These are phyloP conservation scores for Galendromus occidentalis DNA, from an alignment of 1,140 invertebrate species.

Conservation along the genomic window DNA sequence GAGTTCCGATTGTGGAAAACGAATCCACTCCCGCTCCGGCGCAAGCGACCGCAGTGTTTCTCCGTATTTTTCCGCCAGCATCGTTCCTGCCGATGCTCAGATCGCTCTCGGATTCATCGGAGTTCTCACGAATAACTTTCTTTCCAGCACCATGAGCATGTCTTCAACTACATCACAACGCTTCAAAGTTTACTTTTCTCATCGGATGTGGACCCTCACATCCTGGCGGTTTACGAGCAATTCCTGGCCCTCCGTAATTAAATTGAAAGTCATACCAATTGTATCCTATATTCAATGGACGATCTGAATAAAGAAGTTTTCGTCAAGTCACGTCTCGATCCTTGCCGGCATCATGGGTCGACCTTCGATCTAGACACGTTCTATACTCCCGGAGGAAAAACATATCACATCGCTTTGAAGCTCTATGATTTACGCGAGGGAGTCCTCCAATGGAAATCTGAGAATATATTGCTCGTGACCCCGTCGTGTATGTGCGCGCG, in stretches of 20 bases:
- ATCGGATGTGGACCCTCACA: slow-evolving; percentile 82
- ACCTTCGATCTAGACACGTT: too few relatives aligned
- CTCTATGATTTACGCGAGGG: too few relatives aligned
- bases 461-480: too few relatives aligned
- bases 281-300: too few relatives aligned
- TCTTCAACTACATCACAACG: slow-evolving; percentile 87
- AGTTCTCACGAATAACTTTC: slow-evolving; percentile 15
- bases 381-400: too few relatives aligned
- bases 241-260: slow-evolving; percentile 57
- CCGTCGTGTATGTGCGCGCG: too few relatives aligned
- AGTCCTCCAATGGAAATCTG: too few relatives aligned
- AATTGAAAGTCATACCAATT: slow-evolving; percentile 17
- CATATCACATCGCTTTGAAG: too few relatives aligned
- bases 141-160: slow-evolving; percentile 77
- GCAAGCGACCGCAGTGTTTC: not conserved
- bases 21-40: not conserved
- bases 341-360: too few relatives aligned
- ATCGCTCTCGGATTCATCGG: not conserved
- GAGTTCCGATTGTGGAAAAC: slow-evolving; percentile 31
- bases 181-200: slow-evolving; percentile 86
- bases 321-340: too few relatives aligned
- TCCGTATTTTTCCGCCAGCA: not conserved
- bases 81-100: not conserved
- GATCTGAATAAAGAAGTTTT: too few relatives aligned
- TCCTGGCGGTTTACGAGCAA: slow-evolving; percentile 89